Base-by-base conservation (phyloP, 2,113 vertebrate species). In the Vidua chalybeata region DNA sequence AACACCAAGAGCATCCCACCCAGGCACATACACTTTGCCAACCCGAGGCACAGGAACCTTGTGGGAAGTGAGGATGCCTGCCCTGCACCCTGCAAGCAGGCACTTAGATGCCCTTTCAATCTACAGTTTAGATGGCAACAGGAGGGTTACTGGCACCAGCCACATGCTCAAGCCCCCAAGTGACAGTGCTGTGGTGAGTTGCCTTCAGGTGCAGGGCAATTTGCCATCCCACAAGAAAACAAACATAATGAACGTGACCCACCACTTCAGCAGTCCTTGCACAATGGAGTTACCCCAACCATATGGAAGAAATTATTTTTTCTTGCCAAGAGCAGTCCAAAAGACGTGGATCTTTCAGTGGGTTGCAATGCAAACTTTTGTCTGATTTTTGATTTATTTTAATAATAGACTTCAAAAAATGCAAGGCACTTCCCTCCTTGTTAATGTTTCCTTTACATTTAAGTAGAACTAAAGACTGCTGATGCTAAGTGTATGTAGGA, bases 391-490 rank as follows among this genome's bases (percentile, higher is more conserved):
- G 68, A 84, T 94, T 35, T 52, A 52, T 68, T 95, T 93, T 93
- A 96, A 77, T 95, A 94, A 77, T 3, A 93, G 72, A 56, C 76
- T 90, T 92, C 11, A 61, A 92, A 93, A 92, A 90, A 71, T 84
- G 86, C 77, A 92, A 72, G 45, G 92, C 97, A 93, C 89, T 94
- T 96, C 66, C 87, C 69, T 87, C 72, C 58, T 78, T 41, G 48
- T 55, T 63, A 63, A 28, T 3, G 5, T 95, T 91, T 89, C 82
- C 69, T 76, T 86, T 94, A 83, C 66, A 80, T 84, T 95, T 83
- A 90, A 96, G 62, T 61, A 54, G 82, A 96, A 74, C 23, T 86
- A 77, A 80, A 97, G 95, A 84, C 33, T 88, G 85, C 89, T 94
- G 92, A 75, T 56, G 5, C 48, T 75, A 63, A 84, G 33, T 68